Evolutionary conservation across 1,140 invertebrate genomes (phyloP), one percentile per base, ranked within the genome.

Genomic region (Luehdorfia chinensis): DNA sequence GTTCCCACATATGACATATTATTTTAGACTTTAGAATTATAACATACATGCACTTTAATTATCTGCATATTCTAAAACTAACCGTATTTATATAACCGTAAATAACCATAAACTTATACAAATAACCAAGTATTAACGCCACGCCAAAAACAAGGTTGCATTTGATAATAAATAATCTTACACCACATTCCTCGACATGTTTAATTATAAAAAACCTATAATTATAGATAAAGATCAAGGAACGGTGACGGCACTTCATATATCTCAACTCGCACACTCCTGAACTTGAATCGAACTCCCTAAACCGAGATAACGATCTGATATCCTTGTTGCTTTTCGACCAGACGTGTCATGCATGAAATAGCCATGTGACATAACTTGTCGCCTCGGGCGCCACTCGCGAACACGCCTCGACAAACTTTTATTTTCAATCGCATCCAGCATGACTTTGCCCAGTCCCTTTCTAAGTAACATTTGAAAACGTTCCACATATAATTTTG

Each of bases 261-360:
- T 59, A 58, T 32, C 28, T 50, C 53, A 50, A 56, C 50, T 48
- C 34, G 47, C 48, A 52, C 54, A 54, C 50, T 59, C 60, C 51
- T 53, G 51, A 56, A 66, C 61, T 71, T 66, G 56, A 73, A 65
- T 69, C 62, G 60, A 61, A 73, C 66, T 52, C 62, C 61, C 49
- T 58, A 50, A 32, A 31, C 32, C 55, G 16, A 45, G 79, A 84
- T 81, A 73, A 60, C 19, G 55, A 81, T 84, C 75, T 80, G 39
- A 76, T 80, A 80, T 84, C 77, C 80, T 81, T 81, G 79, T 84
- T 76, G 70, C 70, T 70, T 75, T 66, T 62, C 28, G 28, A 31
- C 28, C 61, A 59, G 51, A 75, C 53, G 49, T 66, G 54, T 60
- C 59, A 61, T 73, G 65, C 60, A 66, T 68, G 74, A 80, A 76